Evolutionary conservation across 1,140 invertebrate genomes (phyloP).

Genomic region (Hypothenemus hampei): DNA sequence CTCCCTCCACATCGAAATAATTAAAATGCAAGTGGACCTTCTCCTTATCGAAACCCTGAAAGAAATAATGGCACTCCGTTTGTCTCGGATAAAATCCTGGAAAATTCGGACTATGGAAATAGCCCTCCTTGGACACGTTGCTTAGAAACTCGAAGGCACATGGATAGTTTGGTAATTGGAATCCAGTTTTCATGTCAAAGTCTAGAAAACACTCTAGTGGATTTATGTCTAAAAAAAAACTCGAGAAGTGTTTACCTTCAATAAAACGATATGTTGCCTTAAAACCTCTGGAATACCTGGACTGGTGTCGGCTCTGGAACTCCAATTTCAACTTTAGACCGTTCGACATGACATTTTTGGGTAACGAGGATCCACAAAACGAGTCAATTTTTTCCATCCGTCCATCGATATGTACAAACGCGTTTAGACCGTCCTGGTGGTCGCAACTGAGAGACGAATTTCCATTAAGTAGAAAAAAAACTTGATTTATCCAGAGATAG

Average conservation of each 20-base stretch:
- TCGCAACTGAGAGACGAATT: constrained; percentile 65
- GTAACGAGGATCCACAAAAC: constrained; percentile 73
- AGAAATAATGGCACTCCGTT: constrained; percentile 93
- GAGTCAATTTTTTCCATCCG: constrained; percentile 74
- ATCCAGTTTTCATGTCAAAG: constrained; percentile 75
- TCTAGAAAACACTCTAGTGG: constrained; percentile 50
- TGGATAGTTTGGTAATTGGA: constrained; percentile 66
- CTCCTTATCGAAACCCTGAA: constrained; percentile 76
- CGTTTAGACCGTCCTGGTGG: constrained; percentile 68
- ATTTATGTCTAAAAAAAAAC: neutral
- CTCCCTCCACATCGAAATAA: constrained; percentile 89
- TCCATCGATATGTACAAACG: constrained; percentile 73
- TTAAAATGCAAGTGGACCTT: constrained; percentile 81
- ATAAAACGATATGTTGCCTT: constrained; percentile 81
- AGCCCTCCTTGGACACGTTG: constrained; percentile 69
- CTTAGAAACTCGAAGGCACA: constrained; percentile 81
- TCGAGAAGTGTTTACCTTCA: constrained; percentile 68
- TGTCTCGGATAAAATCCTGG: constrained; percentile 88
- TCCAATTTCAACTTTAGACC: constrained; percentile 76
- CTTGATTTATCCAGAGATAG: no score
- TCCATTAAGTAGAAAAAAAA: no score
- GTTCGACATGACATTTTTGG: constrained; percentile 85
- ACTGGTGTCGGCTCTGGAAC: constrained; percentile 67
- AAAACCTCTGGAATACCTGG: constrained; percentile 74
- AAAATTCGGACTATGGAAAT: constrained; percentile 88